Evolutionary conservation across 2,113 vertebrate genomes (phyloP), one percentile per base, ranked within the genome.

Genomic region (Macrotus californicus): DNA sequence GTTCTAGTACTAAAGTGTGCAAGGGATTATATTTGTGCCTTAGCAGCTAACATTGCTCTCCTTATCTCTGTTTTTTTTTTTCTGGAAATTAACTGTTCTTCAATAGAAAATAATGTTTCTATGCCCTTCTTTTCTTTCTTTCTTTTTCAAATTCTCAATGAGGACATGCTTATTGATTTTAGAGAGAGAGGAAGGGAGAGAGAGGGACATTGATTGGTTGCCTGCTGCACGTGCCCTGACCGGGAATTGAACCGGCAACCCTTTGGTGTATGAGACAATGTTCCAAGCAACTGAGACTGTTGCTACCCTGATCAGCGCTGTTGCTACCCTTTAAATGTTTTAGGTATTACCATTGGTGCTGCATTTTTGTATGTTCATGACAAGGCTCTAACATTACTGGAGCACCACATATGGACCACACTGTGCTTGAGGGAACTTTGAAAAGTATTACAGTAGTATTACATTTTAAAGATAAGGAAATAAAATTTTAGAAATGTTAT

Each of bases 401-500:
- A 77, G 69, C 41, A 87, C 52, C 80, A 87, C 61, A 56, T 86
- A 79, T 12, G 50, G 6, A 54, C 48, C 41, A 54, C 50, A 18
- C 15, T 56, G 11, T 90, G 26, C 7, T 66, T 87, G 24, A 59
- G 22, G 39, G 13, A 91, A 79, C 14, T 89, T 59, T 39, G 24
- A 89, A 91, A 94, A 12, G 36, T 52, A 50, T 54, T 67, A 61
- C 24, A 29, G 56, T 61, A 83, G 73, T 66, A 41, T 39, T n/a
- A n/a, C 26, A 79, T 77, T 88, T 59, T 91, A 84, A 94, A 92
- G 43, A 43, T 87, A 90, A 76, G 41, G n/a, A 95, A 95, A 95
- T n/a, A 76, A 88, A 89, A 69, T 41, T 39, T 73, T 85, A 91
- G 59, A 77, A 75, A 79, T 59, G 24, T 56, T 91, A 73, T 67